These are phyloP conservation scores for Hyles euphorbiae DNA, from an alignment of 1,140 invertebrate genomes.

Conservation along the genomic window DNA sequence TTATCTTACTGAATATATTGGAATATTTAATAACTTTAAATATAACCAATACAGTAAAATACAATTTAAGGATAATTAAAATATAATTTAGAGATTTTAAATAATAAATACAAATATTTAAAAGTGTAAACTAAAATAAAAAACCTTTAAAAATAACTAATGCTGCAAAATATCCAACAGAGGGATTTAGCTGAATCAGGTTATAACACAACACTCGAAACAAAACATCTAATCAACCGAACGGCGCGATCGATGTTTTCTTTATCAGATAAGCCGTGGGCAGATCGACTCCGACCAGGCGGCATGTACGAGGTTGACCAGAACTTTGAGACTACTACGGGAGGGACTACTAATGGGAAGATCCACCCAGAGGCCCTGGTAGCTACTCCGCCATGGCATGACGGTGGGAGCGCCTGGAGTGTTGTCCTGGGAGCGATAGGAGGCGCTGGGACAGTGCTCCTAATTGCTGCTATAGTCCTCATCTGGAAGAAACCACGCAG, in stretches of 20 bases:
- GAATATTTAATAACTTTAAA: too few species aligned
- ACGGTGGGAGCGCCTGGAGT: conserved; percentile 48
- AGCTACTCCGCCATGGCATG: conserved; percentile 18
- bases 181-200: too few species aligned
- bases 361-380: conserved; percentile 30
- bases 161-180: too few species aligned
- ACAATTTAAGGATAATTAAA: too few species aligned
- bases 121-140: too few species aligned
- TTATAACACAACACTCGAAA: background rate
- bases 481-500: conserved; percentile 46
- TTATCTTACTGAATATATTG: too few species aligned
- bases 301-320: conserved; percentile 32
- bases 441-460: conserved; percentile 52
- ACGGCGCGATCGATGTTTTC: conserved; percentile 53
- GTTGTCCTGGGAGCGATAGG: conserved; percentile 47
- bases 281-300: conserved; percentile 35
- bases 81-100: too few species aligned
- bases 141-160: too few species aligned
- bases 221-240: conserved; percentile 9
- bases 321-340: conserved; percentile 29
- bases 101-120: too few species aligned
- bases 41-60: too few species aligned
- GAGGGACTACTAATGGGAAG: conserved; percentile 2
- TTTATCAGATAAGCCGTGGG: conserved; percentile 64
- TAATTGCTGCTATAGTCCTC: conserved; percentile 45